Evolutionary conservation across 2,888 invertebrate species (phyloP), one percentile per base, ranked within the genome.

Genomic region (Drosophila austrosaltans): DNA sequence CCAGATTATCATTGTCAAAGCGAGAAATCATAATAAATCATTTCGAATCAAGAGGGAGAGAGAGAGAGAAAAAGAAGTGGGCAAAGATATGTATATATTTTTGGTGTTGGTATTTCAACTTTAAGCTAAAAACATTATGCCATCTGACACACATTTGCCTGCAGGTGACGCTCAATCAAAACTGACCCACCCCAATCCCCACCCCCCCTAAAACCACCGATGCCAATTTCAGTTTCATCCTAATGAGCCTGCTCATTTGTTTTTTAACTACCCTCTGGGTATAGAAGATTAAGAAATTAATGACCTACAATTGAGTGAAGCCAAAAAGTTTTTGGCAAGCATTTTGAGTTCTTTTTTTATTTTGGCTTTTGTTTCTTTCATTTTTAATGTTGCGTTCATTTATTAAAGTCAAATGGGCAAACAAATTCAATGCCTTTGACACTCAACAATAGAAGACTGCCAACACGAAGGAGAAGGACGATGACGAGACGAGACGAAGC

Each of bases 1-100:
- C 48, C 62, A 69, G 75, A 79, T 79, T 81, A 82, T 77, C 68
- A 69, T 72, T 81, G 81, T 76, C 76, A 68, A 69, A 71, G 68
- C 69, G 28, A 66, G 28, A 77, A 83, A 72, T 73, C 72, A 77
- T 74, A 77, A 82, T 86, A 83, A 86, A 83, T 86, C 87, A 83
- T 79, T 77, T 10, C 56, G 40, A 44, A 30, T 53, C 58, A 12
- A 66, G 58, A 59, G 58, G 39, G 53, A 59, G 53, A 56, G 30
- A 5, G 30, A 32, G 7, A 16, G 28, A 12, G 36, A 53, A 25
- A 58, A 40, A 20, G 42, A 28, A 32, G 58, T 63, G 25, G 61
- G 30, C 39, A 62, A 16, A 48, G 16, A 48, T 48, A 48, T 22
- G 20, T 53, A 36, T 36, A 36, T 36, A 36, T 36, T 2, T 44